Conservation (phyloP, 2,888 invertebrate genomes). For the Prosapia bicincta region DNA sequence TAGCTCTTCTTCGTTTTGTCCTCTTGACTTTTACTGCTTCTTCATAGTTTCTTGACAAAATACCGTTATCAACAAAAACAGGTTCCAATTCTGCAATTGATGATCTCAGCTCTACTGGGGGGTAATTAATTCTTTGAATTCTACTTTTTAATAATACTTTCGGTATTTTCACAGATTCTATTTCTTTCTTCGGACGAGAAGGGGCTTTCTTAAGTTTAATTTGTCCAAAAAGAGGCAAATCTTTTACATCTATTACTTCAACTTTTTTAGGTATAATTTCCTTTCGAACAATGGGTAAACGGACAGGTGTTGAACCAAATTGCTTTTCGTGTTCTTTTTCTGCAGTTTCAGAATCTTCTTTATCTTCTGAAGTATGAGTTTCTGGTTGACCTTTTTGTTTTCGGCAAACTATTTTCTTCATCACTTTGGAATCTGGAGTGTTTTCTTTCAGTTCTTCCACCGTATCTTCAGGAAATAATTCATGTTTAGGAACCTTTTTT, state of each 20-base stretch:
- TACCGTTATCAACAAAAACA: conserved; percentile 40
- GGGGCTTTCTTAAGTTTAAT: conserved; percentile 48
- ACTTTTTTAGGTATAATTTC: conserved; percentile 34
- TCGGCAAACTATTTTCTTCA: too few relatives aligned
- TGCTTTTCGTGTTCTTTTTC: background rate
- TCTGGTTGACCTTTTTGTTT: too few relatives aligned
- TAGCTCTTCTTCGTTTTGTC: conserved; percentile 38
- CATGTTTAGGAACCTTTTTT: conserved; percentile 8
- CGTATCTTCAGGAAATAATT: background rate
- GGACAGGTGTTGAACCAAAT: background rate
- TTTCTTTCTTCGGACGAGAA: conserved; percentile 51
- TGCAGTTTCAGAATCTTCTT: background rate
- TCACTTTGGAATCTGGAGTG: too few relatives aligned
- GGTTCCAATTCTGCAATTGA: conserved; percentile 44
- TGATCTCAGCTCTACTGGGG: conserved; percentile 45
- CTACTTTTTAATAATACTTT: conserved; percentile 68
- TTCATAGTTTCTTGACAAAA: conserved; percentile 41
- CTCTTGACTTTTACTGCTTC: conserved; percentile 41
- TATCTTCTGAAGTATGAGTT: background rate
- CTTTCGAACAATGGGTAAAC: conserved; percentile 30
- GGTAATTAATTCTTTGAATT: conserved; percentile 54
- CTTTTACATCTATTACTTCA: conserved; percentile 40
- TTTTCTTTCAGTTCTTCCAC: background rate
- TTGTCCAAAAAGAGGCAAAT: conserved; percentile 60
- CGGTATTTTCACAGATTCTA: conserved; percentile 51